A percentile compares a stretch with the other conserved stretches of the same genome.
Evolutionary conservation across 2,888 invertebrate genomes (phyloP).

Genomic region (Seladonia tumulorum): DNA sequence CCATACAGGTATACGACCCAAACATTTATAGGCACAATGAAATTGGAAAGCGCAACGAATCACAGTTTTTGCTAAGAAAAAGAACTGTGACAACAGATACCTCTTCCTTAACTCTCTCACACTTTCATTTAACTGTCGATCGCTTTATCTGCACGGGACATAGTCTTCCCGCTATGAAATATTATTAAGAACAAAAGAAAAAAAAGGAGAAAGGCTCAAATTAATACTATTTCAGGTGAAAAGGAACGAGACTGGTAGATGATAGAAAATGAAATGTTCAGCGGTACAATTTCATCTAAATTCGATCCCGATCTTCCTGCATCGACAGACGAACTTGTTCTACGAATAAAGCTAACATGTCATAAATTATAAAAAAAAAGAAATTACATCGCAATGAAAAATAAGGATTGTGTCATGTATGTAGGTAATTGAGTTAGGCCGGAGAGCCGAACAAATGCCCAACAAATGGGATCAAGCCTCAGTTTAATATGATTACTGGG

Average conservation of each 20-base stretch:
- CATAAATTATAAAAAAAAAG: neutral
- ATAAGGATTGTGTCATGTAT: constrained; percentile 61
- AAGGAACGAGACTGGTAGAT: neutral
- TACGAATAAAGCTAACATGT: neutral
- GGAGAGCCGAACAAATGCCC: constrained; percentile 76
- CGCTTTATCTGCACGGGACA: neutral
- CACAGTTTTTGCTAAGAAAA: constrained; percentile 46
- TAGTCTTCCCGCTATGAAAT: neutral
- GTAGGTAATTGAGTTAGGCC: constrained; percentile 79
- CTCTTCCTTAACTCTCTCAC: neutral
- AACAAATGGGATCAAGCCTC: constrained; percentile 81
- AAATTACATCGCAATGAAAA: constrained; percentile 24
- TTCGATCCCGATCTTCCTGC: neutral
- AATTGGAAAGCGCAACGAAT: constrained; percentile 65
- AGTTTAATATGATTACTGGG: constrained; percentile 83
- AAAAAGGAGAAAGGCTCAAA: no score
- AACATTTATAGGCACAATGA: constrained; percentile 66
- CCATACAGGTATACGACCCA: constrained; percentile 32
- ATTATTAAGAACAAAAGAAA: neutral
- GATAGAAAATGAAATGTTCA: neutral
- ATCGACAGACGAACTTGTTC: neutral
- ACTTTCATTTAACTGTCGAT: neutral
- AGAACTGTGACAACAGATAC: constrained; percentile 43
- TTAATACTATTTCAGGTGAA: neutral
- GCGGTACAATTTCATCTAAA: neutral